Evolutionary conservation across 2,888 invertebrate species (phyloP).

Genomic region (Eretmocerus hayati): DNA sequence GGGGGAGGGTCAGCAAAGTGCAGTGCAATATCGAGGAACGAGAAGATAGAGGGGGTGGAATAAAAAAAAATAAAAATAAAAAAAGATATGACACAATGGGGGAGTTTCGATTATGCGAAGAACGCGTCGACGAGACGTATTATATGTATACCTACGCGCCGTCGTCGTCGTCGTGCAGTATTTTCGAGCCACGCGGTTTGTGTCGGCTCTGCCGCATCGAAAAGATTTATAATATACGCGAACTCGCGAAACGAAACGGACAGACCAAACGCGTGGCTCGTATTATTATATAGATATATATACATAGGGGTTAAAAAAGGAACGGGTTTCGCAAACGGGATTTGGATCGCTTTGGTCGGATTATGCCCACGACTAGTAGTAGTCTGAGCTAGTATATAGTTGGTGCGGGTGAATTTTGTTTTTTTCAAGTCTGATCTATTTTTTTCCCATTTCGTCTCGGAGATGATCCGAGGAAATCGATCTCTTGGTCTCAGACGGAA

Average conservation of each 20-base stretch:
- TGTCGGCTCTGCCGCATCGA: no score
- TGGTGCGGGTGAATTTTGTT: no score
- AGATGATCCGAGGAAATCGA: no score
- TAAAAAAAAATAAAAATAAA: not conserved
- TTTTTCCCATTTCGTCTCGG: no score
- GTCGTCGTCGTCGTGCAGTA: conserved; percentile 32
- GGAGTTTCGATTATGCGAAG: conserved; percentile 25
- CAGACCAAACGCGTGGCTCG: conserved; percentile 1
- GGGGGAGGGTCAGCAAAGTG: not conserved
- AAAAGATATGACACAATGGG: conserved; percentile 21
- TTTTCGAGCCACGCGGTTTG: conserved; percentile 26
- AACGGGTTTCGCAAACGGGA: conserved; percentile 39
- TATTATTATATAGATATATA: no score
- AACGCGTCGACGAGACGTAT: conserved; percentile 23
- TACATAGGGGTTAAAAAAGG: conserved; percentile 25
- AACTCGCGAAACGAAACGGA: conserved; percentile 13
- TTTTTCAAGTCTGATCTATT: no score
- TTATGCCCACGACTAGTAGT: conserved; percentile 19
- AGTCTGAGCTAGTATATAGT: no score
- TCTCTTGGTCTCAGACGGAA: no score
- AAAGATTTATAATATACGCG: no score
- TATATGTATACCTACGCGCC: conserved; percentile 15
- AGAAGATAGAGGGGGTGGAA: not conserved
- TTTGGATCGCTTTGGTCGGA: conserved; percentile 27
- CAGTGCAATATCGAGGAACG: not conserved